Evolutionary conservation across 1,140 invertebrate genomes (phyloP), one percentile per base, ranked within the genome.

Genomic region (Sycophaga agraensis): DNA sequence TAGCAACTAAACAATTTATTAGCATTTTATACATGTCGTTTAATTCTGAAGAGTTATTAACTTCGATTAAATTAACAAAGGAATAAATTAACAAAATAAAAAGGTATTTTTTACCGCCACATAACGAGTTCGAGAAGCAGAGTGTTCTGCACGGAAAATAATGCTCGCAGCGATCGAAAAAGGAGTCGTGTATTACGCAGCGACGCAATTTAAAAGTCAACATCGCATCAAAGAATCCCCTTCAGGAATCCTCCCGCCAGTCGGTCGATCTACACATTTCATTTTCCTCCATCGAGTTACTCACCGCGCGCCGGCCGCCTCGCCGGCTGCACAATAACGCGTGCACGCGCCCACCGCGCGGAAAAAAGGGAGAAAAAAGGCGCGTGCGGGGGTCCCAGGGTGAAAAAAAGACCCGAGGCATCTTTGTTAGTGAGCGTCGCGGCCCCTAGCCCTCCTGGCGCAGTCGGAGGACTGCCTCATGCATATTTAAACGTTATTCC

Each of bases 401-500:
- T n/a, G n/a, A n/a, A n/a, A n/a, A n/a, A n/a, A n/a, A n/a, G n/a
- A n/a, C n/a, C n/a, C n/a, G n/a, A n/a, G 31, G 22, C 16, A 50
- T 31, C 35, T 40, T 49, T 59, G 46, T 50, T 59, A 59, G 56
- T 46, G 9, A 46, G 55, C 12, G 7, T n/a, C n/a, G n/a, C n/a
- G n/a, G n/a, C 11, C 39, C 39, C n/a, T 17, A 4, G 39, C 39
- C n/a, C n/a, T 7, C 26, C 24, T 1, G 9, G 7, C 3, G 46
- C 6, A 35, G 16, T 4, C 26, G n/a, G n/a, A n/a, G n/a, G n/a
- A n/a, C n/a, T n/a, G n/a, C 9, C 48, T 42, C 28, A 51, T 59
- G 57, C 50, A 51, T 51, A 59, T 59, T 59, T 50, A 59, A 59
- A 43, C 37, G 37, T 40, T 51, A 51, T 59, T 43, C 26, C 35